These are phyloP conservation scores for Conchocele bisecta DNA, from an alignment of 2,888 invertebrate genomes.

Conservation along the genomic window DNA sequence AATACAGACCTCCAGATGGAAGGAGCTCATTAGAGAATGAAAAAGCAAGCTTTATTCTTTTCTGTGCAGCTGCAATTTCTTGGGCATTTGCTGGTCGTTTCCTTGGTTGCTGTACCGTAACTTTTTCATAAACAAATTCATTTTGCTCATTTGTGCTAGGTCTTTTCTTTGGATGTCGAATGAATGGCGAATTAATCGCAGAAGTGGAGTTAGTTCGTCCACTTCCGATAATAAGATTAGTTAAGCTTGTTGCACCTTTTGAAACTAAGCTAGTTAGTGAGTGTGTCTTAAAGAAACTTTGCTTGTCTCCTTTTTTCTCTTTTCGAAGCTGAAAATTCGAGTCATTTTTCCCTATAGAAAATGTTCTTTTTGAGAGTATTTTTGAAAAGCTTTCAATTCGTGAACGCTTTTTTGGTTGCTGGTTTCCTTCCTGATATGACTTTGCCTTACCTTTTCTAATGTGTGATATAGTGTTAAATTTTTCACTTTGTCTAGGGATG, in stretches of 20 bases:
- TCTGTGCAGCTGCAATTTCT: constrained; percentile 40
- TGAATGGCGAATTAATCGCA: constrained; percentile 46
- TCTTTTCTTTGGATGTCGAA: constrained; percentile 24
- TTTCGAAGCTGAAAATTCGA: no score
- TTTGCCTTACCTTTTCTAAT: constrained; percentile 46
- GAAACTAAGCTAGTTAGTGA: constrained; percentile 50
- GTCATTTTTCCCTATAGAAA: no score
- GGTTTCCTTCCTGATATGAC: constrained; percentile 12
- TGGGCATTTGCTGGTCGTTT: constrained; percentile 32
- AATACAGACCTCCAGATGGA: no score
- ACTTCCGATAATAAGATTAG: constrained; percentile 42
- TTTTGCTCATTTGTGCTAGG: constrained; percentile 22
- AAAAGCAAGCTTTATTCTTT: constrained; percentile 34
- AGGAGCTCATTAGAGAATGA: no score
- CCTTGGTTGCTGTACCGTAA: constrained; percentile 22
- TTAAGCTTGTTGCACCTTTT: constrained; percentile 53
- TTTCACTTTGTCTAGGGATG: constrained; percentile 2
- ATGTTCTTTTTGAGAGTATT: constrained; percentile 46
- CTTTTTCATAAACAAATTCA: constrained; percentile 50
- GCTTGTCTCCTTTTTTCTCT: no score
- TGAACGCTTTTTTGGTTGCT: constrained; percentile 24
- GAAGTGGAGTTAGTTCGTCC: constrained; percentile 45
- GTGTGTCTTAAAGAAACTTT: constrained; percentile 33
- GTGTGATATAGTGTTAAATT: constrained; percentile 41
- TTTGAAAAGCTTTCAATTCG: constrained; percentile 49